Conservation (phyloP, 1,140 invertebrate species). For the Drosophila nigrodunni region DNA sequence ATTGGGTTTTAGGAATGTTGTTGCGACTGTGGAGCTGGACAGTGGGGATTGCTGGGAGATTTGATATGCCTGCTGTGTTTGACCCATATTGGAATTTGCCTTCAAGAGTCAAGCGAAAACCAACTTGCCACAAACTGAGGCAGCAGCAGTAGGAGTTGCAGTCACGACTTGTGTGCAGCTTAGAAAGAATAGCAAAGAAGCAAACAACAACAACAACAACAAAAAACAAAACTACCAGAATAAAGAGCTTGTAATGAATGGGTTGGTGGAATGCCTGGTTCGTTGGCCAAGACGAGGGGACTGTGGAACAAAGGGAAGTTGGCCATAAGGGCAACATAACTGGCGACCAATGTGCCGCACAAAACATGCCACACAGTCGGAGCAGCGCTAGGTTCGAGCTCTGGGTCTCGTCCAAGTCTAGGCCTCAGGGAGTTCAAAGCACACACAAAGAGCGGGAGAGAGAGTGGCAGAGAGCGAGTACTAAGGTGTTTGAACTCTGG, state of each 20-base stretch:
- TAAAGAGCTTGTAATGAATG: slow-evolving; percentile 66
- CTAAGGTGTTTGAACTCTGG: slow-evolving; percentile 69
- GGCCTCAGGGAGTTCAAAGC: slow-evolving; percentile 49
- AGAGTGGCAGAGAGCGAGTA: background rate
- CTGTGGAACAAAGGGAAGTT: slow-evolving; percentile 28
- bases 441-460: slow-evolving; percentile 10
- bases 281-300: too few species aligned
- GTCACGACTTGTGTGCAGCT: slow-evolving; percentile 75
- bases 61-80: slow-evolving; percentile 81
- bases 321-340: slow-evolving; percentile 34
- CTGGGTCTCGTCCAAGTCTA: slow-evolving; percentile 29
- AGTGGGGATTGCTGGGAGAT: slow-evolving; percentile 67
- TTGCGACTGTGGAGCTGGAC: slow-evolving; percentile 29
- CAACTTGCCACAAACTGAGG: slow-evolving; percentile 37
- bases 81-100: slow-evolving; percentile 83
- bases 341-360: slow-evolving; percentile 32
- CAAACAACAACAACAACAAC: background rate
- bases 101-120: slow-evolving; percentile 38
- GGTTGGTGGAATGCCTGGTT: slow-evolving; percentile 31
- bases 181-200: slow-evolving; percentile 50
- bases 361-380: slow-evolving; percentile 24
- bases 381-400: slow-evolving; percentile 12
- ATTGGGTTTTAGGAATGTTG: slow-evolving; percentile 58
- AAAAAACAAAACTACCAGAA: background rate
- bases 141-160: slow-evolving; percentile 32